Evolutionary conservation across 2,888 invertebrate genomes (phyloP).

Genomic region (Melitaea athalia): DNA sequence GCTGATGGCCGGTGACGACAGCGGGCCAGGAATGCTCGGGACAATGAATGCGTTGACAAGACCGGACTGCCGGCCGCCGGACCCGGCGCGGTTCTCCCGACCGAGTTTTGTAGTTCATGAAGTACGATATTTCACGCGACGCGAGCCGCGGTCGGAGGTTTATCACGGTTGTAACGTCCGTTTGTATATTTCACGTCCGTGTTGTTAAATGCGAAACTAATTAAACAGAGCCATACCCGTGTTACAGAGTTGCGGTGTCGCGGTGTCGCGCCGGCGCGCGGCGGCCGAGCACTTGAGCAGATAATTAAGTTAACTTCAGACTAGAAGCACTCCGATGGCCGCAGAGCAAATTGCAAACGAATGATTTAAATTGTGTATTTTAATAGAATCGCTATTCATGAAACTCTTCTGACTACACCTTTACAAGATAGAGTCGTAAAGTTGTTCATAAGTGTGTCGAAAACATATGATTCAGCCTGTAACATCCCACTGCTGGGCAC

Average conservation of each 20-base stretch:
- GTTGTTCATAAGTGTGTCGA: too few species aligned
- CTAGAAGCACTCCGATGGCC: too few species aligned
- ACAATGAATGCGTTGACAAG: conserved; percentile 8
- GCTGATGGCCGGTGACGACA: conserved; percentile 27
- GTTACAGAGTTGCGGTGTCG: not conserved
- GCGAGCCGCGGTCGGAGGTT: not conserved
- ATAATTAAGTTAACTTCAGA: too few species aligned
- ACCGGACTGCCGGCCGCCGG: not conserved
- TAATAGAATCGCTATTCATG: too few species aligned
- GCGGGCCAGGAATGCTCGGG: conserved; percentile 22
- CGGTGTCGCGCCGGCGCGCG: not conserved
- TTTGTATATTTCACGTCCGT: not conserved
- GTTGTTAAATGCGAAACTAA: conserved; percentile 4
- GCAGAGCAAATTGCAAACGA: not conserved
- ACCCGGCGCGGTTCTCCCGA: not conserved
- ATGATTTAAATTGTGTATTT: not conserved
- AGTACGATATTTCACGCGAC: not conserved
- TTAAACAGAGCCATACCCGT: not conserved
- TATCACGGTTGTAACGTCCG: not conserved
- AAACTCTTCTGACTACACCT: too few species aligned
- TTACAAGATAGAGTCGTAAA: too few species aligned
- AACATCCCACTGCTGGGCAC: too few species aligned
- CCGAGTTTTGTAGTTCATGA: conserved; percentile 6
- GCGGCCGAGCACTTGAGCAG: too few species aligned
- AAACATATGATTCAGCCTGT: too few species aligned